Evolutionary conservation across 1,140 invertebrate species (phyloP).

Genomic region (Xylocopa sonorina): DNA sequence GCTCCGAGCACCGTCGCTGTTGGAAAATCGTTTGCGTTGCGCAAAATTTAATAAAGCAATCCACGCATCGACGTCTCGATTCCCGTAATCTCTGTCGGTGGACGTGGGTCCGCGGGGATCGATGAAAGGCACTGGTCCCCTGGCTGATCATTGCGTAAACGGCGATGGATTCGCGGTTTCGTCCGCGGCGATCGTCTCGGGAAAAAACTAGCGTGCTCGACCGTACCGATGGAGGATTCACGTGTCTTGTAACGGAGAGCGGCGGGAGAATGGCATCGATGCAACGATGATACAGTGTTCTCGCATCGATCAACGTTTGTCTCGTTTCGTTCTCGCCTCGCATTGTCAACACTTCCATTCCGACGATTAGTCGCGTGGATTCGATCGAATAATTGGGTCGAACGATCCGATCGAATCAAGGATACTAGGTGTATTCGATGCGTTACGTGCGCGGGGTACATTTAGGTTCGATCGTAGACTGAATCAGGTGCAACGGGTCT

Average conservation of each 20-base stretch:
- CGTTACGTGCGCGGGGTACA: too few relatives aligned
- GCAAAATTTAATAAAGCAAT: constrained; percentile 75
- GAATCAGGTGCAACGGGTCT: too few relatives aligned
- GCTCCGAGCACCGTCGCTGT: constrained; percentile 29
- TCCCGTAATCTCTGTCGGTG: constrained; percentile 62
- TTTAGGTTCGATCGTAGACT: too few relatives aligned
- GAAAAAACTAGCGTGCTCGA: constrained; percentile 4
- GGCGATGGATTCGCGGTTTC: constrained; percentile 18
- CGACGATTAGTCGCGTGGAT: too few relatives aligned
- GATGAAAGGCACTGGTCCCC: constrained; percentile 49
- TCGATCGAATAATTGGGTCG: too few relatives aligned
- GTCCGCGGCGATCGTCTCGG: not conserved
- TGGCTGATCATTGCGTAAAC: constrained; percentile 53
- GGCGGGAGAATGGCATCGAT: not conserved
- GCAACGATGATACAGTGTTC: not conserved
- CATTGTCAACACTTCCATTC: too few relatives aligned
- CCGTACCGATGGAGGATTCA: not conserved
- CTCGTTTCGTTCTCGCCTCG: too few relatives aligned
- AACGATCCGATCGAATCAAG: too few relatives aligned
- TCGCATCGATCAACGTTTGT: constrained; percentile 26
- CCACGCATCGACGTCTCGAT: constrained; percentile 67
- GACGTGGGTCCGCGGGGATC: constrained; percentile 32
- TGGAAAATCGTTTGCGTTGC: constrained; percentile 71
- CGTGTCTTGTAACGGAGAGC: not conserved
- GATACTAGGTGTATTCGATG: too few relatives aligned